Base-by-base conservation (phyloP, 2,113 vertebrate species). In the Sceloporus tristichus region DNA sequence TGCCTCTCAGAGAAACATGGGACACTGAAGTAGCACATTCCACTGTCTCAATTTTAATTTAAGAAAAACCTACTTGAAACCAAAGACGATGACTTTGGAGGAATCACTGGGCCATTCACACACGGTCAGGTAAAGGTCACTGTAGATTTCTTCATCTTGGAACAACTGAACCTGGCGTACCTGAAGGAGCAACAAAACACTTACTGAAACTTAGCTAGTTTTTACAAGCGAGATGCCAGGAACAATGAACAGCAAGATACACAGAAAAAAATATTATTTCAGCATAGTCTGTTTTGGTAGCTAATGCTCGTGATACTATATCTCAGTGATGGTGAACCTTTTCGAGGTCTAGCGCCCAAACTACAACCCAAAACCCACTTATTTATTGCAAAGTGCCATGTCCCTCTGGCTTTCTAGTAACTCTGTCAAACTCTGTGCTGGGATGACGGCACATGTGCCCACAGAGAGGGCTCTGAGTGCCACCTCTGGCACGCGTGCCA, bases 51-150 rank as follows among this genome's bases (percentile, higher is more conserved):
- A 4, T 10, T 25, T 11, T 42, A 48, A 19, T 70, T 76, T 10
- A 82, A 75, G 40, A 38, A 40, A 71, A 71, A 92, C 98, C 97
- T 95, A 99, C 98, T 98, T 99, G 96, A 98, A 98, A 88, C 98
- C 98, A 68, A 98, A 99, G 92, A 99, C 97, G 83, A 99, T 98
- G 87, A 99, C 98, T 94, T 98, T 98, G 87, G 98, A 98, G 87
- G 97, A 96, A 34, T 98, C 98, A 1, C 98, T 98, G 83, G 98
- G 98, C 98, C 98, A 99, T 89, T 98, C 98, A 4, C 98, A 99
- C 70, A 99, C 98, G 0, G 98, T 98, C 34, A 99, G 96, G 94
- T 98, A 98, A n/a, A 99, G 96, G 87, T 99, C 98, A 6, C 98
- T 99, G 93, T 98, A 99, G 90, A 98, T 98, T 90, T 98, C 98